These are phyloP conservation scores for Pogoniulus pusillus DNA, from an alignment of 2,797 vertebrate genomes.

Conservation along the genomic window DNA sequence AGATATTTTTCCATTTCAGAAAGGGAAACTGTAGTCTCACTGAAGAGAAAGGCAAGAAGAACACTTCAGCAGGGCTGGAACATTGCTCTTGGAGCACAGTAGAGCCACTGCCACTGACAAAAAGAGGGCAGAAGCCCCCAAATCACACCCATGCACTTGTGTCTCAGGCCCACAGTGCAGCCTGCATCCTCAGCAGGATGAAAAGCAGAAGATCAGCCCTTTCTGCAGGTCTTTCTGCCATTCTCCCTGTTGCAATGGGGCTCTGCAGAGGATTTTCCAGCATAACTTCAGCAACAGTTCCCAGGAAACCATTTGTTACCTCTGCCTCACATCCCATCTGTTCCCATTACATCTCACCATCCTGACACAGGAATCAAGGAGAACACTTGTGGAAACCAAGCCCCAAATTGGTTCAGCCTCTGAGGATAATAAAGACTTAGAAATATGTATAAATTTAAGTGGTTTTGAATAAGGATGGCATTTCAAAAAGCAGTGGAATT, in stretches of 20 bases:
- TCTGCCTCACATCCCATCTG: not conserved
- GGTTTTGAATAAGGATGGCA: slow-evolving; percentile 57
- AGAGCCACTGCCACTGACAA: not conserved
- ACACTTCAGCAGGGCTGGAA: not conserved
- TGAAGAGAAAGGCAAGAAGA: not conserved
- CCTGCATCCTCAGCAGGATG: not conserved
- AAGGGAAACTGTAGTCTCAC: not conserved
- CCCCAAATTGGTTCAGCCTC: slow-evolving; percentile 65
- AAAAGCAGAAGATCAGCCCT: not conserved
- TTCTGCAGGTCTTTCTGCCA: not conserved
- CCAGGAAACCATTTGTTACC: slow-evolving; percentile 31
- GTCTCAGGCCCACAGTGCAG: not conserved
- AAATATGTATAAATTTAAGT: slow-evolving; percentile 67
- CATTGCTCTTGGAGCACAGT: not conserved
- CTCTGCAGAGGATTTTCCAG: slow-evolving; percentile 41
- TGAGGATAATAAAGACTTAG: slow-evolving; percentile 65
- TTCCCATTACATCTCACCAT: slow-evolving; percentile 39
- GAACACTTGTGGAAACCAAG: slow-evolving; percentile 51
- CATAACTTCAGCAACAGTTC: slow-evolving; percentile 47
- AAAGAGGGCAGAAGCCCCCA: not conserved
- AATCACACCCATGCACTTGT: not conserved
- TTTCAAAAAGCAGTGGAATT: slow-evolving; percentile 67
- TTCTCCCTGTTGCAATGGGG: not conserved
- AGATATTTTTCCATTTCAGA: not conserved
- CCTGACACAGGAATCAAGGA: slow-evolving; percentile 62